These are phyloP conservation scores for Gymnoscopelus braueri DNA, from an alignment of 2,797 vertebrate genomes.

Conservation along the genomic window DNA sequence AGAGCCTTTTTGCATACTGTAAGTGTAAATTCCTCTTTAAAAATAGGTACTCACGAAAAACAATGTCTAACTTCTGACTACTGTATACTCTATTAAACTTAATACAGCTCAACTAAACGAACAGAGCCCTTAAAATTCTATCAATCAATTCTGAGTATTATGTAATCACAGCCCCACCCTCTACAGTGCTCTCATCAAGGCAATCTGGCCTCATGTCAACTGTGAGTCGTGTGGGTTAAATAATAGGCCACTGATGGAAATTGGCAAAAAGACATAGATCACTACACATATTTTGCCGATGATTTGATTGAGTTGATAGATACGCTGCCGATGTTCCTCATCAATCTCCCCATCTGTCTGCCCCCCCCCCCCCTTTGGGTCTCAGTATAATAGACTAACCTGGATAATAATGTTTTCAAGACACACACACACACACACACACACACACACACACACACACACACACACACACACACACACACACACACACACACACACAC, in stretches of 20 bases:
- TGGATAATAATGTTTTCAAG: no score
- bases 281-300: background rate
- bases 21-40: conserved; percentile 35
- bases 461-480: background rate
- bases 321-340: background rate
- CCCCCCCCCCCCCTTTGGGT: no score
- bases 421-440: background rate
- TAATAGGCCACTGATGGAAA: conserved; percentile 13
- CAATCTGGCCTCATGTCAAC: no score
- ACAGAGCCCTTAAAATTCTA: conserved; percentile 7
- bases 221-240: conserved; percentile 1
- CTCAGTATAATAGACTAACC: no score
- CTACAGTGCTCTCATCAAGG: no score
- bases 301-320: background rate
- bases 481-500: background rate
- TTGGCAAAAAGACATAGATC: conserved; percentile 7
- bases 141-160: background rate
- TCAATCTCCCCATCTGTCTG: background rate
- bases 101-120: background rate
- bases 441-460: background rate
- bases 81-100: no score
- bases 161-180: conserved; percentile 4
- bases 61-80: no score
- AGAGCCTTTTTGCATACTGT: conserved; percentile 28
- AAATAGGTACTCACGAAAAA: background rate